Conservation (phyloP, 2,888 invertebrate species). For the Belgica antarctica region DNA sequence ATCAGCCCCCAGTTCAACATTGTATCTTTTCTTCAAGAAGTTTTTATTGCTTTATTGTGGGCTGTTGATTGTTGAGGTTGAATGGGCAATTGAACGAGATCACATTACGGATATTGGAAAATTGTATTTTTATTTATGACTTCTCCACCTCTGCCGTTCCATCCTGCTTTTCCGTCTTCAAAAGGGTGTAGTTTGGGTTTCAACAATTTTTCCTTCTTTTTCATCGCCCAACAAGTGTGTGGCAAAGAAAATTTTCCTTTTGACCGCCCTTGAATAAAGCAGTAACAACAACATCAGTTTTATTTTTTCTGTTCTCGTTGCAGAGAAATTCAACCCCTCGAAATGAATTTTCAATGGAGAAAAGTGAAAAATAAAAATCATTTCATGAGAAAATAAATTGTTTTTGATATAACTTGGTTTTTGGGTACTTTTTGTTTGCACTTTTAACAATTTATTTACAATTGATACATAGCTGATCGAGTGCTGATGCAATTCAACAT, state of each 20-base stretch:
- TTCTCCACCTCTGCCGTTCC: constrained; percentile 28
- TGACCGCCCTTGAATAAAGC: constrained; percentile 32
- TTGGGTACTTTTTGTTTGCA: too few species aligned
- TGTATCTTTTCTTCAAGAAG: background rate
- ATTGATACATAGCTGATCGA: too few species aligned
- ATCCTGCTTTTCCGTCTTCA: background rate
- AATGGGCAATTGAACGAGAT: constrained; percentile 43
- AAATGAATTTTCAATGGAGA: too few species aligned
- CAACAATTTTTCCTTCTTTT: background rate
- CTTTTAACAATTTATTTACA: too few species aligned
- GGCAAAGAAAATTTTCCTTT: constrained; percentile 22
- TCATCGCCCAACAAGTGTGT: constrained; percentile 31
- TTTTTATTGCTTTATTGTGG: constrained; percentile 39
- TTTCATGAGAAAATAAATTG: too few species aligned
- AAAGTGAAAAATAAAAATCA: too few species aligned
- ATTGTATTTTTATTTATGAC: constrained; percentile 42
- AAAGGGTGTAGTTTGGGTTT: background rate
- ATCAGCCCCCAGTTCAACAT: background rate
- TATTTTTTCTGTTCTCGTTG: background rate
- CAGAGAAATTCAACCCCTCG: background rate
- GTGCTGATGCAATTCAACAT: too few species aligned
- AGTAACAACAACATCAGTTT: background rate
- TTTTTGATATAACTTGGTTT: too few species aligned
- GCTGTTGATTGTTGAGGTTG: constrained; percentile 44
- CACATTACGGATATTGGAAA: constrained; percentile 24